Percentiles rank a stretch among this genome's conserved stretches.
Conservation (phyloP, 1,140 invertebrate species). For the Brachionus plicatilis region DNA sequence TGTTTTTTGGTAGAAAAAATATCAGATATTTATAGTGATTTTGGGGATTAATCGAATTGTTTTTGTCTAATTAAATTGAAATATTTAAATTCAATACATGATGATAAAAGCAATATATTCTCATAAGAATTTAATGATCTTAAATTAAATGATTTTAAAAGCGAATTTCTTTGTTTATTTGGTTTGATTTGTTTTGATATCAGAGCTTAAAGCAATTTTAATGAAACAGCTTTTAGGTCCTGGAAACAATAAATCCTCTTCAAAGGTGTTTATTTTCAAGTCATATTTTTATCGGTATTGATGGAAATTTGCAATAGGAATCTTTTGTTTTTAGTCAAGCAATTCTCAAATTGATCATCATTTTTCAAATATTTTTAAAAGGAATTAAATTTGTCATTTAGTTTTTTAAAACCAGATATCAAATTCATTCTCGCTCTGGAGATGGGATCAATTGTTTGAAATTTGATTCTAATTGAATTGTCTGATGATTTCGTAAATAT, state of each 20-base stretch:
- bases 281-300: not conserved
- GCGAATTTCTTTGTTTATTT: conserved; percentile 1
- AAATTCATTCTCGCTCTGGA: not conserved
- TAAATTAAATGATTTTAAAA: conserved; percentile 24
- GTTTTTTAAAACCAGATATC: not conserved
- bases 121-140: conserved; percentile 18
- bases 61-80: conserved; percentile 29
- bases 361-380: not conserved
- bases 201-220: not conserved
- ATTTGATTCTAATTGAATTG: not conserved
- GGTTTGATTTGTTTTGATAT: not conserved
- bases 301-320: not conserved
- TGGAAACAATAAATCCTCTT: not conserved
- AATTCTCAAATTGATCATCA: not conserved
- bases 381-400: not conserved
- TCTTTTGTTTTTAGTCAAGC: not conserved
- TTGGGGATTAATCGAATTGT: not conserved
- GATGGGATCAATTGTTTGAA: not conserved
- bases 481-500: not conserved
- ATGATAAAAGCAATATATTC: not conserved
- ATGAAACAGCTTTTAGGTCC: not conserved
- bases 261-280: not conserved
- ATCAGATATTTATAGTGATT: conserved; percentile 7
- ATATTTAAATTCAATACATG: not conserved
- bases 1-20: not conserved